Evolutionary conservation across 2,113 vertebrate genomes (phyloP).

Genomic region (Colius striatus): DNA sequence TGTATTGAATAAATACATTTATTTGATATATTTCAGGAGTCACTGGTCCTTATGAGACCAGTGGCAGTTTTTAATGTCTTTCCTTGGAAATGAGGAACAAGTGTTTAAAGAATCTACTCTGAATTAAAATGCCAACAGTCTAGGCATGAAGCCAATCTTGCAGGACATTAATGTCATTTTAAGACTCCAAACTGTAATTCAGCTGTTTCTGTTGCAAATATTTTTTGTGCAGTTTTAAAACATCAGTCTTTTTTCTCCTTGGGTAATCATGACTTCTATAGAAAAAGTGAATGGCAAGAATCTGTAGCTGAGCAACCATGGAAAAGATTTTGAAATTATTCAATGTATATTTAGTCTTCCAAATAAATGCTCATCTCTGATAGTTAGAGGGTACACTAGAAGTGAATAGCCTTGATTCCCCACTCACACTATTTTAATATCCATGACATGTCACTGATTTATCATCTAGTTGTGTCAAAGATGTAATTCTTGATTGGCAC

Average conservation of each 20-base stretch:
- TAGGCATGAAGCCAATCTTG: background rate
- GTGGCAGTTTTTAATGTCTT: background rate
- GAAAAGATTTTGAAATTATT: slow-evolving; percentile 31
- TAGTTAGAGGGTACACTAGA: background rate
- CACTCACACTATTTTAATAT: background rate
- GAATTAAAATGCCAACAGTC: slow-evolving; percentile 30
- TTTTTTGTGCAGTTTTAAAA: slow-evolving; percentile 27
- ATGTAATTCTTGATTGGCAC: background rate
- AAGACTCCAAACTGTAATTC: background rate
- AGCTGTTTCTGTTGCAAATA: background rate
- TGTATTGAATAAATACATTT: background rate
- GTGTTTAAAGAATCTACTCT: background rate
- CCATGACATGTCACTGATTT: background rate
- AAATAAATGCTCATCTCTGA: slow-evolving; percentile 5
- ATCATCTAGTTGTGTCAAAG: background rate
- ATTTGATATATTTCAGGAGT: background rate
- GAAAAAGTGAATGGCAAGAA: background rate
- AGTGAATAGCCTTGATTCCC: slow-evolving; percentile 47
- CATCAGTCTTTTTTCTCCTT: background rate
- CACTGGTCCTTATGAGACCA: background rate
- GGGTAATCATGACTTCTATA: background rate
- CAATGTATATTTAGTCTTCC: slow-evolving; percentile 15
- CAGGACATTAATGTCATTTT: background rate
- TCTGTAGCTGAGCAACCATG: background rate
- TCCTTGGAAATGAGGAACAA: slow-evolving; percentile 3